Base-by-base conservation (phyloP, 2,888 invertebrate genomes). In the Drosophila hamatofila region DNA sequence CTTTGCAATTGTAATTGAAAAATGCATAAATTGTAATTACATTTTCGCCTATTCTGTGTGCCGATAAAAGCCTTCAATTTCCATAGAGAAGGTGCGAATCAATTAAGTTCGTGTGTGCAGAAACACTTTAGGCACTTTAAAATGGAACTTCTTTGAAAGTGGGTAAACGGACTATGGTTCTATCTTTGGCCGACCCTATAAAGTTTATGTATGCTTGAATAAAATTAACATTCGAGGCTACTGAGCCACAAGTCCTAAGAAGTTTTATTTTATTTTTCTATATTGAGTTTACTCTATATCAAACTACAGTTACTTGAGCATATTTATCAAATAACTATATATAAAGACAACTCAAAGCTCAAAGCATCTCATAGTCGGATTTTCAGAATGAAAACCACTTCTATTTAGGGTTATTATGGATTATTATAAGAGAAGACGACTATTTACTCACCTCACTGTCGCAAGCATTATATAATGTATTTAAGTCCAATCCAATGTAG, bases 381-480 rank as follows among this genome's bases (percentile, higher is more conserved):
- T 14, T 7, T 30, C 7, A 18, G 11, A 12, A 27, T 27, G 27
- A 6, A n/a, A 3, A 1, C 0, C 27, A 11, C 27, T 18, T 11
- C 9, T 3, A 49, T 30, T 18, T 18, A 11, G 18, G 33, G 2
- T 23, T 23, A 52, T 9, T 35, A 35, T 35, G 18, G 33, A 49
- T 30, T 46, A 25, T 25, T 25, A 9, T 9, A 30, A 12, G 33
- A 16, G 35, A 2, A 35, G 52, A 37, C 3, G 8, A 21, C 46
- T 46, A 49, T 41, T 60, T 35, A 90, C 91, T 91, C 57, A 91
- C 91, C 91, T 91, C 84, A 88, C 80, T 83, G 84, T 84, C 73
- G 78, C 89, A 79, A 82, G 81, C 91, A 91, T 91, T 87, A 87
- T 91, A 90, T 83, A 85, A 86, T 73, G 63, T 79, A 80, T 81